Evolutionary conservation across 1,140 invertebrate genomes (phyloP).

Genomic region (Aphis craccivora): DNA sequence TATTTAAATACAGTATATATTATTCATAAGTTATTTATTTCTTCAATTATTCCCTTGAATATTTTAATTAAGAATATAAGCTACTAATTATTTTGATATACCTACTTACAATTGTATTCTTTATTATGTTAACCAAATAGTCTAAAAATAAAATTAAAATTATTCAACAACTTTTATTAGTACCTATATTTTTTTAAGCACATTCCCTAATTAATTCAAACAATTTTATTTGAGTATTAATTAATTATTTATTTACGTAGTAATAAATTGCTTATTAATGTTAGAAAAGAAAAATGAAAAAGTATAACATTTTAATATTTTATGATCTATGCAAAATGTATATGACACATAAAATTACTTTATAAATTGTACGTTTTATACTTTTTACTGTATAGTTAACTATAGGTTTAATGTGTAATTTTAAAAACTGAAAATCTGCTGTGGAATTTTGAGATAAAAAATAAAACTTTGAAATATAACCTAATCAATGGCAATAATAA

Average conservation of each 20-base stretch:
- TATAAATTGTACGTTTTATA: neutral
- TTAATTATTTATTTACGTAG: neutral
- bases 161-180: neutral
- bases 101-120: neutral
- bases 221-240: neutral
- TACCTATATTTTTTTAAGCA: neutral
- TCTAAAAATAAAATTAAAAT: neutral
- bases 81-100: neutral
- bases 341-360: neutral
- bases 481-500: neutral
- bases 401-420: neutral
- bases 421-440: neutral
- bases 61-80: neutral
- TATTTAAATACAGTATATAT: neutral
- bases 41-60: neutral
- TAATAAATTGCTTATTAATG: neutral
- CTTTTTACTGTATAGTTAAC: neutral
- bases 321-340: neutral
- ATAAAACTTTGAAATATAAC: neutral
- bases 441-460: neutral
- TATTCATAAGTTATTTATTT: neutral
- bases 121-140: neutral
- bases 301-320: neutral
- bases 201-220: neutral
- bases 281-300: neutral